Base-by-base conservation (phyloP, 2,797 vertebrate species). In the Melanogrammus aeglefinus region DNA sequence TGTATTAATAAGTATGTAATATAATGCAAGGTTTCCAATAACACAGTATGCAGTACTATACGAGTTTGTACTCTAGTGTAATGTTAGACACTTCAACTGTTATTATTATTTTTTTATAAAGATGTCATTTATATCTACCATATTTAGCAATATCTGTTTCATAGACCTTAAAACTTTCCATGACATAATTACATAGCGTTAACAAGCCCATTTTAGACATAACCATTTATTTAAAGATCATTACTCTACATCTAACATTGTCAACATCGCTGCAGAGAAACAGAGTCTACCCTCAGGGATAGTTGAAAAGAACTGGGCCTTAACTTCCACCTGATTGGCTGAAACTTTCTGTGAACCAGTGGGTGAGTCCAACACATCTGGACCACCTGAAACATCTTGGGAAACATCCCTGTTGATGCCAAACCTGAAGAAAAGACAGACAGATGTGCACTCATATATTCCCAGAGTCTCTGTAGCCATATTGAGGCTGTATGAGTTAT, bases 291-390 rank as follows among this genome's bases (percentile, higher is more conserved):
- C 39, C 44, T 73, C 36, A 73, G 57, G 74, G 71, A 57, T 14
- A 31, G 57, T 69, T 29, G n/a, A 24, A 24, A 24, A n/a, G 2
- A 63, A 8, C 57, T 29, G 16, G 41, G 44, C 69, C 36, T 72
- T 77, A 33, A 74, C 51, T 77, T 29, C 51, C 57, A 31, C 18
- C 21, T 33, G 73, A 81, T 44, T 72, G 66, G 75, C 63, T 73
- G 44, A 74, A n/a, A 75, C 70, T 74, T 78, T 69, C 73, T 78
- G 35, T 69, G 80, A 66, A 78, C 63, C 31, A 41, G 47, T 78
- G 70, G n/a, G 47, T 78, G 70, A 33, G 29, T 35, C 29, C 27
- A 57, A 6, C 78, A 81, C 80, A 81, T 81, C 80, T 78, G 80
- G 71, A 78, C 9, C 39, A 3, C 47, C 33, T 9, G 27, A 73